Evolutionary conservation across 1,140 invertebrate species (phyloP).

Genomic region (Sarcophaga bullata): DNA sequence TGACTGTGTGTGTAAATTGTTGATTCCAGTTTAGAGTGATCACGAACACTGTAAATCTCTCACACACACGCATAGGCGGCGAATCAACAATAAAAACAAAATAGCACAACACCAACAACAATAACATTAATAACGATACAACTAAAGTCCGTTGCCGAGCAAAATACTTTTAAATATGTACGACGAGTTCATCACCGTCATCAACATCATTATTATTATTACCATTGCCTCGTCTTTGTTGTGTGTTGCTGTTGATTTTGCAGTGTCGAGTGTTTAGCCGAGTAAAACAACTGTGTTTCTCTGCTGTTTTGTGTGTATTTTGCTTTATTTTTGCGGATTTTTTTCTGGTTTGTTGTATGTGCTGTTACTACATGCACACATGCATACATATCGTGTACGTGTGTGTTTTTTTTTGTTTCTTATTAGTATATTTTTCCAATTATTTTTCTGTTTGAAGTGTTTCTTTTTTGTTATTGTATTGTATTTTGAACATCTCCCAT

Average conservation of each 20-base stretch:
- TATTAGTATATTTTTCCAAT: slow-evolving; percentile 40
- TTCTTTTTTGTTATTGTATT: slow-evolving; percentile 25
- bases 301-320: neutral
- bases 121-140: slow-evolving; percentile 23
- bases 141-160: slow-evolving; percentile 38
- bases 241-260: slow-evolving; percentile 17
- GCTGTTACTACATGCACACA: too few relatives aligned
- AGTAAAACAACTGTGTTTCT: slow-evolving; percentile 37
- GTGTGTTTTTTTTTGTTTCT: slow-evolving; percentile 4
- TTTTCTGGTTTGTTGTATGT: neutral
- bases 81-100: slow-evolving; percentile 7
- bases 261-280: slow-evolving; percentile 38
- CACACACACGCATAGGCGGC: neutral
- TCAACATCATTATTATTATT: too few relatives aligned
- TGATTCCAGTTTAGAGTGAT: slow-evolving; percentile 37
- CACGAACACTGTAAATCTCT: slow-evolving; percentile 20
- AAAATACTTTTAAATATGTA: slow-evolving; percentile 18
- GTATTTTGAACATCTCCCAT: slow-evolving; percentile 28
- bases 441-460: slow-evolving; percentile 30
- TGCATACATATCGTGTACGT: neutral
- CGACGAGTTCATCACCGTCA: neutral
- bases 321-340: slow-evolving; percentile 21
- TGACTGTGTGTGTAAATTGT: neutral
- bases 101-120: slow-evolving; percentile 15
- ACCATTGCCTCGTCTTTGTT: too few relatives aligned